Evolutionary conservation across 2,888 invertebrate genomes (phyloP).

Genomic region (Pasiphila rectangulata): DNA sequence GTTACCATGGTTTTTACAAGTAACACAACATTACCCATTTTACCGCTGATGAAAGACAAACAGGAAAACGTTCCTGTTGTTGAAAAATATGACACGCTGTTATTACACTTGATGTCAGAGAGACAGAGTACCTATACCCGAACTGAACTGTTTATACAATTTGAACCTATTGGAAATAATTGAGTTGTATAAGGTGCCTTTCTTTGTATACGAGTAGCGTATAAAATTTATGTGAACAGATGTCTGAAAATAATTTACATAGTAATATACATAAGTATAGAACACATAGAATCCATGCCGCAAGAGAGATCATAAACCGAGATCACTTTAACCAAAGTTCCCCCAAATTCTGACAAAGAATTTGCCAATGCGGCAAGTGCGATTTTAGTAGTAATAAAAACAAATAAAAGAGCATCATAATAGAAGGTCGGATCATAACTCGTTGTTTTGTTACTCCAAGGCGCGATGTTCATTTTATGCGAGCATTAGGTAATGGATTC

Average conservation of each 20-base stretch:
- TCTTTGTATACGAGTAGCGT: too few species aligned
- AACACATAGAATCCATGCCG: slow-evolving; percentile 42
- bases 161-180: too few species aligned
- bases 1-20: too few species aligned
- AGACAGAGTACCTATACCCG: too few species aligned
- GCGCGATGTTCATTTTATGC: slow-evolving; percentile 56
- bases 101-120: too few species aligned
- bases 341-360: slow-evolving; percentile 48
- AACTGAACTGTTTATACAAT: too few species aligned
- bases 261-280: too few species aligned
- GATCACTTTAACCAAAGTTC: slow-evolving; percentile 49
- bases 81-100: too few species aligned
- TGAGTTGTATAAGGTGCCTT: too few species aligned
- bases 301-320: slow-evolving; percentile 41
- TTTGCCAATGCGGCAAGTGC: slow-evolving; percentile 51
- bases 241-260: too few species aligned
- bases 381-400: slow-evolving; percentile 67
- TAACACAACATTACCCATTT: too few species aligned
- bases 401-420: slow-evolving; percentile 65
- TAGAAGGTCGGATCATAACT: slow-evolving; percentile 65
- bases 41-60: background rate
- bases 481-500: slow-evolving; percentile 73
- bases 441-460: slow-evolving; percentile 66
- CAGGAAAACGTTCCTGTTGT: slow-evolving; percentile 8
- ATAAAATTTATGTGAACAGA: too few species aligned